Base-by-base conservation (phyloP, 2,888 invertebrate species). In the Drosophila aldrichi region DNA sequence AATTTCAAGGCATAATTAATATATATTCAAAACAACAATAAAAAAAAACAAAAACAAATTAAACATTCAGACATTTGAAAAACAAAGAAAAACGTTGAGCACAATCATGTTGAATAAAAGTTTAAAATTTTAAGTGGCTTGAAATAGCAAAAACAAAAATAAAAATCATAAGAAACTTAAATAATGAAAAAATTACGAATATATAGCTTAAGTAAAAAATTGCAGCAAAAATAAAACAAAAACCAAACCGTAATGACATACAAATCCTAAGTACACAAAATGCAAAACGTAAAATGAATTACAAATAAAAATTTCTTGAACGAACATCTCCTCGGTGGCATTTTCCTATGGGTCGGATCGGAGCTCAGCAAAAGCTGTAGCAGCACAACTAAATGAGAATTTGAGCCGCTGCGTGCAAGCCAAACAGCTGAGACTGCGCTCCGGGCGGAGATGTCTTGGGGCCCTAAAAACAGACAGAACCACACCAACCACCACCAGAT, bases 61-160 rank as follows among this genome's bases (percentile, higher is more conserved):
- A 67, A 29, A 10, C 56, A 68, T 51, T 55, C 32, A 63, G 20
- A 56, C 18, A 51, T 60, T 57, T 43, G 55, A 64, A 67, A 68
- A 78, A 80, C 72, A 89, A 74, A 66, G 58, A 74, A 79, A 82
- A 88, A 88, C 89, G 92, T 92, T 92, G 89, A 92, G 92, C 92
- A 92, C 92, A 92, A 92, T 92, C 92, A 92, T 91, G 85, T 91
- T 91, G 79, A 80, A 76, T 69, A 64, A 77, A 79, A 60, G 46
- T 41, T 67, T 48, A 57, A 55, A 70, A 75, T 57, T 66, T 65
- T 62, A 84, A 74, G 64, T 70, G 73, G 68, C 77, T 76, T 74
- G 56, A 71, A 83, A 82, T 66, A 67, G 71, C 72, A 70, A 78
- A 66, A 71, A 59, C 60, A 63, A 58, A 66, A 72, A 63, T 73